Percentiles rank a stretch among this genome's conserved stretches.
Evolutionary conservation across 2,113 vertebrate species (phyloP).

Genomic region (Pygoscelis adeliae): DNA sequence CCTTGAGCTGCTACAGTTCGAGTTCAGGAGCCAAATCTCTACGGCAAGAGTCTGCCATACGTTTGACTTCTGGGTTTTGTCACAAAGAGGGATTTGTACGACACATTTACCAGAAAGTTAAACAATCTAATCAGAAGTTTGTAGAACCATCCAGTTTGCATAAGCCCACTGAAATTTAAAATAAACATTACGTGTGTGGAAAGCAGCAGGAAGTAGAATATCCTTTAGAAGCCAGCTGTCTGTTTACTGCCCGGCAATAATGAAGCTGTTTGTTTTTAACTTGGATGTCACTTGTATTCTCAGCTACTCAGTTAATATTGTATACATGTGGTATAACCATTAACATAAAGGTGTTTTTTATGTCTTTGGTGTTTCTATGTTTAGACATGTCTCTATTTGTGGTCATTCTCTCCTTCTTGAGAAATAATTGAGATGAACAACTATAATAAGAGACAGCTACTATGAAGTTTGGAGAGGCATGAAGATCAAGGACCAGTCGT

Average conservation of each 20-base stretch:
- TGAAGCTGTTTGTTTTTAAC: neutral
- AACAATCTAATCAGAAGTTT: conserved; percentile 39
- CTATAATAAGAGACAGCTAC: neutral
- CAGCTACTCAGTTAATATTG: neutral
- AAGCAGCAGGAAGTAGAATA: conserved; percentile 27
- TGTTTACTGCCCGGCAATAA: neutral
- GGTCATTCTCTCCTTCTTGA: neutral
- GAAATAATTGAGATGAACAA: neutral
- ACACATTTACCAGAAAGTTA: neutral
- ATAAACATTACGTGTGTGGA: neutral
- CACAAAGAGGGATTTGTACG: neutral
- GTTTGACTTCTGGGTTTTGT: conserved; percentile 2
- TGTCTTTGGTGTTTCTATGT: neutral
- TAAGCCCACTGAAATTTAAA: neutral
- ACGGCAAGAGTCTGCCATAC: neutral
- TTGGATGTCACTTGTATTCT: neutral
- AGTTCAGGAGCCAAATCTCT: neutral
- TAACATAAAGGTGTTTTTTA: neutral
- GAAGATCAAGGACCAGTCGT: neutral
- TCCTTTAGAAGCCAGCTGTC: neutral
- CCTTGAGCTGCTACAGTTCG: neutral
- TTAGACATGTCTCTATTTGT: neutral
- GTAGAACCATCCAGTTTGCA: conserved; percentile 15
- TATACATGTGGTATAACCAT: neutral
- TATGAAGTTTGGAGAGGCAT: neutral